Base-by-base conservation (phyloP, 2,888 invertebrate species). In the Drosophila histrio region DNA sequence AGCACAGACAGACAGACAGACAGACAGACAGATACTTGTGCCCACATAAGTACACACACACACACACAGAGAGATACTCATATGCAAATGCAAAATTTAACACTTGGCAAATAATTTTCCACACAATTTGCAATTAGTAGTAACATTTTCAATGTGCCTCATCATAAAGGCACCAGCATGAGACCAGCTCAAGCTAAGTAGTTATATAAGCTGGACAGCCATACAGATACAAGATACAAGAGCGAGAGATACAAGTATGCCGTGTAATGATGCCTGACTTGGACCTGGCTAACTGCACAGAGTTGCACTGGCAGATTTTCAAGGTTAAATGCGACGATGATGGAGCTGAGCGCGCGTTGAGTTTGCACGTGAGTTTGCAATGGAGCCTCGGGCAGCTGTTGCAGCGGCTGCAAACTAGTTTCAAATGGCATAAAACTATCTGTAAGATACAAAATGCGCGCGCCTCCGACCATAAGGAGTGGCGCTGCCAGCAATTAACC, bases 121-220 rank as follows among this genome's bases (percentile, higher is more conserved):
- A 83, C 80, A 88, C 88, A 86, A 83, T 88, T 88, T 88, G 74
- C 83, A 83, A 83, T 83, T 83, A 83, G 87, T 73, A 59, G 73
- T 66, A 82, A 67, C 72, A 79, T 79, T 85, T 86, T 68, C 83
- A 77, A 72, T 72, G 79, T 50, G 62, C 50, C 86, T 66, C 79
- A 87, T 81, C 87, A 87, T 84, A 87, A 78, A 84, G 68, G 79
- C 68, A 87, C 78, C 82, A 70, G 67, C 63, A 72, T 66, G 17
- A 34, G 53, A 43, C 46, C 38, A 58, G 57, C 38, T 19, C 22
- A 50, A 30, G 56, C 15, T 9, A 4, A n/a, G n/a, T n/a, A 15
- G 26, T 52, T 49, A 38, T 49, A 30, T 58, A 58, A 56, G 54
- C 54, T 56, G 44, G 34, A 32, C 43, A 36, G 19, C 11, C 19